Conservation (phyloP, 1,140 invertebrate genomes). For the Leptinotarsa defecta region DNA sequence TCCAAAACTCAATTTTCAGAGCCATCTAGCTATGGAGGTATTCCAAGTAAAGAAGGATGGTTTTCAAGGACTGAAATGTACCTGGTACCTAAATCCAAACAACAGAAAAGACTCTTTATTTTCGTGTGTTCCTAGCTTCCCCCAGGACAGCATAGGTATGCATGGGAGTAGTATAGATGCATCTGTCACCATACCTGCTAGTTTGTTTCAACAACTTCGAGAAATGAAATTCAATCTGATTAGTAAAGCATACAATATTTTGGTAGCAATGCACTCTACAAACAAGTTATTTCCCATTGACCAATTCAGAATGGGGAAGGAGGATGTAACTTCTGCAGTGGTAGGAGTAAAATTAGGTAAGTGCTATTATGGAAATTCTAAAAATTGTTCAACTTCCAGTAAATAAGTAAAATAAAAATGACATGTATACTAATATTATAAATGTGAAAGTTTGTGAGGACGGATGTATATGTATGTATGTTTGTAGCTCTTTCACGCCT, state of each 20-base stretch:
- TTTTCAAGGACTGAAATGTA: constrained; percentile 76
- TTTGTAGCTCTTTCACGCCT: too few relatives aligned
- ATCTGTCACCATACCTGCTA: constrained; percentile 71
- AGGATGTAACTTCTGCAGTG: constrained; percentile 66
- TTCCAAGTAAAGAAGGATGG: constrained; percentile 69
- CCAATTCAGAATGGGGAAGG: constrained; percentile 45
- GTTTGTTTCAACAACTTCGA: constrained; percentile 63
- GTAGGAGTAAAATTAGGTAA: constrained; percentile 68
- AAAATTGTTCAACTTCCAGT: too few relatives aligned
- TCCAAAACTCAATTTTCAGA: constrained; percentile 33
- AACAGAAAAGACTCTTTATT: constrained; percentile 45
- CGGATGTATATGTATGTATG: too few relatives aligned
- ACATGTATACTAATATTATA: too few relatives aligned
- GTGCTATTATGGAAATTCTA: constrained; percentile 30
- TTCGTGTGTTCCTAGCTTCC: constrained; percentile 49
- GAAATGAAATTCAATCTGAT: constrained; percentile 43
- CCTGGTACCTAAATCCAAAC: constrained; percentile 66
- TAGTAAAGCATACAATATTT: constrained; percentile 61
- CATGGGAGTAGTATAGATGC: constrained; percentile 70
- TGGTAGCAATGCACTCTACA: constrained; percentile 72
- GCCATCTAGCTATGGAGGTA: constrained; percentile 72
- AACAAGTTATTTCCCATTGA: constrained; percentile 69
- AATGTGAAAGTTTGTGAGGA: too few relatives aligned
- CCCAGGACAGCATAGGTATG: constrained; percentile 60
- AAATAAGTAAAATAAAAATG: too few relatives aligned